Base-by-base conservation (phyloP, 2,888 invertebrate genomes). In the Margaritifera margaritifera region DNA sequence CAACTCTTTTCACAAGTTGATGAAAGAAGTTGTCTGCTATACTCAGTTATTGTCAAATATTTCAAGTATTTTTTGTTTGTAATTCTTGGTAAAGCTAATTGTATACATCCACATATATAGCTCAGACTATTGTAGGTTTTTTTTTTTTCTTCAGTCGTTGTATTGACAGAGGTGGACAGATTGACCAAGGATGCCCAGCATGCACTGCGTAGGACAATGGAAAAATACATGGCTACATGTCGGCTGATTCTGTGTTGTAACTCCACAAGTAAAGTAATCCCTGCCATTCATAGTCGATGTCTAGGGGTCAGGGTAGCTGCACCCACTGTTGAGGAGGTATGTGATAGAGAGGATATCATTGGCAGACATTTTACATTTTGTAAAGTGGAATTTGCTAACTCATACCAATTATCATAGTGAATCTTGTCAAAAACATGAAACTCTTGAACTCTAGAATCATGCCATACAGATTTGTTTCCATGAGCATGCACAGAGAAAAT, bases 111-210 rank as follows among this genome's bases (percentile, higher is more conserved):
- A 42, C 42, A 42, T 42, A 6, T 6, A 15, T 15, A 11, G 15
- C 42, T 42, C 11, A 15, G 42, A 42, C 42, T 42, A 8, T 42
- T 3, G 42, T 15, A 0, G 11, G 42, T 42, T 42, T 42, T 42
- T 11, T 42, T 42, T 11, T 42, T 42, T 42, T 31, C 31, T 88
- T n/a, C 85, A 94, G 98, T 99, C 57, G 95, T 99, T 22, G 93
- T 99, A 18, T 90, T 99, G 69, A 96, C 96, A 66, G 98, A 99
- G 90, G 98, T 97, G 0, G 99, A 99, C 88, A 94, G 94, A 74
- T 91, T 99, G 56, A 95, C 97, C 0, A 97, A 96, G 90, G 99
- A 99, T 91, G 99, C 99, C 0, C 99, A 99, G 88, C 98, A 99
- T 90, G 99, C 98, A 0, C 91, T 99, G 63, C 93, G 99, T 80